Evolutionary conservation across 2,113 vertebrate species (phyloP).

Genomic region (Salvelinus sp.): DNA sequence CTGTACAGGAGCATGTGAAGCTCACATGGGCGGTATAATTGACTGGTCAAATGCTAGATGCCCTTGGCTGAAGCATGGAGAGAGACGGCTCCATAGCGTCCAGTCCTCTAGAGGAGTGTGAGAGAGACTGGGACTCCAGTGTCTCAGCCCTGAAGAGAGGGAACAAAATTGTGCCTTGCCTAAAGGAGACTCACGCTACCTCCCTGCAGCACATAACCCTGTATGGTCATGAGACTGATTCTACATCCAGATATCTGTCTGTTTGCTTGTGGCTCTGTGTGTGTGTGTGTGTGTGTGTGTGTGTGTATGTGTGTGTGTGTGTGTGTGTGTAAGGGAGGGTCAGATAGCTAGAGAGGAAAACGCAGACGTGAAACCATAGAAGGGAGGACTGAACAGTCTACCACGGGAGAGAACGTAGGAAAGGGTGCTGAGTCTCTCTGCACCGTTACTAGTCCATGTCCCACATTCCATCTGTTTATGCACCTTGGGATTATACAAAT

Average conservation of each 20-base stretch:
- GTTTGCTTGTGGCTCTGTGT: constrained; percentile 24
- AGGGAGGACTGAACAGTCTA: constrained; percentile 39
- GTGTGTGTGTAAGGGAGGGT: constrained; percentile 18
- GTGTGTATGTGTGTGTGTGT: constrained; percentile 23
- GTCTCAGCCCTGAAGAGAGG: neutral
- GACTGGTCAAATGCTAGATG: neutral
- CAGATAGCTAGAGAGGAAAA: constrained; percentile 23
- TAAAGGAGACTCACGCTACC: neutral
- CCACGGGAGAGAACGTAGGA: constrained; percentile 8
- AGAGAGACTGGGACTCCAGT: neutral
- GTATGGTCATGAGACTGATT: constrained; percentile 69
- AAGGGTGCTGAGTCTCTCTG: constrained; percentile 3
- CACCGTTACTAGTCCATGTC: neutral
- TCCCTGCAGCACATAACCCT: constrained; percentile 54
- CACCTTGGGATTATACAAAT: neutral
- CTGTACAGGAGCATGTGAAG: neutral
- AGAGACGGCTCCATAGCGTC: neutral
- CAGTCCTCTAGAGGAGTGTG: neutral
- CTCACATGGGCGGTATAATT: neutral
- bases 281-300: constrained; percentile 17
- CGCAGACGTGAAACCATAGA: constrained; percentile 60
- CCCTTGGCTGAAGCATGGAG: neutral
- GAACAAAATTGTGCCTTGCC: neutral
- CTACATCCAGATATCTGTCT: constrained; percentile 22
- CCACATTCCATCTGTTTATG: constrained; percentile 36